These are phyloP conservation scores for Macaca mulatta DNA, from an alignment of 2,113 vertebrate species.

Conservation along the genomic window DNA sequence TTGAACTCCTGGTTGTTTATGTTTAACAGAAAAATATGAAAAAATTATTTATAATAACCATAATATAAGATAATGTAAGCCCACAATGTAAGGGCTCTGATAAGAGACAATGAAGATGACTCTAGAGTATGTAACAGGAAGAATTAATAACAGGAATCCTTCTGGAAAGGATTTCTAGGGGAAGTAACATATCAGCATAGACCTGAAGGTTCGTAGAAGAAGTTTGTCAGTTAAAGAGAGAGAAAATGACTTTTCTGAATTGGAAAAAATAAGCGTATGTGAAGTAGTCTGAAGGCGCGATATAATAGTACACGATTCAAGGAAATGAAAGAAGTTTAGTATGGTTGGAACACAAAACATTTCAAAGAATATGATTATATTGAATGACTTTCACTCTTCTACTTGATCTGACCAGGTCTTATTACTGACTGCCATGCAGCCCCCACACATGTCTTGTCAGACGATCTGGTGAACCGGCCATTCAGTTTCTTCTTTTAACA, in stretches of 20 bases:
- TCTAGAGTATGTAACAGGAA: background rate
- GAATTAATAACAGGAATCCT: background rate
- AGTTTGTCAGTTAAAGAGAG: background rate
- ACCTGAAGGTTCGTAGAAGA: background rate
- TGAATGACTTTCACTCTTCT: background rate
- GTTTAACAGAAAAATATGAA: background rate
- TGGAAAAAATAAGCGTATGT: background rate
- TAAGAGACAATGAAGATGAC: background rate
- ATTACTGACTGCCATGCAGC: accelerated
- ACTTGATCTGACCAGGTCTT: background rate
- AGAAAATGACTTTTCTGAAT: background rate
- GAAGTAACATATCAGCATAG: background rate
- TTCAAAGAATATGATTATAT: background rate
- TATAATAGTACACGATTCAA: background rate
- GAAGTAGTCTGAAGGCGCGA: background rate
- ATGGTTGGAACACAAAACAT: background rate
- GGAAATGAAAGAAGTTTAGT: background rate
- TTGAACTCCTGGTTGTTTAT: background rate
- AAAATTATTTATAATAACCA: background rate
- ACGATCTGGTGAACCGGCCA: background rate
- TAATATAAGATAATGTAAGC: background rate
- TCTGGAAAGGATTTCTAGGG: background rate
- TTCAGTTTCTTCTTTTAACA: background rate
- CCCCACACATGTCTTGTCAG: background rate
- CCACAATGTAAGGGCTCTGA: background rate